phyloP scores from a whole-genome alignment of 2,113 vertebrate species.

The Hippoglossus stenolepis region DNA sequence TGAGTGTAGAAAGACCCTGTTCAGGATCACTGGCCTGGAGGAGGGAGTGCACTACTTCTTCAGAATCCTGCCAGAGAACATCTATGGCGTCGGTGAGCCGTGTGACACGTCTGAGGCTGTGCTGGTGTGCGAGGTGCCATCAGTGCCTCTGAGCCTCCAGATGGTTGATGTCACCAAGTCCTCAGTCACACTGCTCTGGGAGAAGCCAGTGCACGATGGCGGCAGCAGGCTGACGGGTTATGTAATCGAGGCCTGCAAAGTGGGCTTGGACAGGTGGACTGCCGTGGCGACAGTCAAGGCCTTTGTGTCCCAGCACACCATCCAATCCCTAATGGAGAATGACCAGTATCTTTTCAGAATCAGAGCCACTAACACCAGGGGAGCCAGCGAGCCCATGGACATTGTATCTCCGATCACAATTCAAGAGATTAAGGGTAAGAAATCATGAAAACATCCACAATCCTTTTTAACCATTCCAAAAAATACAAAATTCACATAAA shows the following conservation, averaged over 20 bases:
- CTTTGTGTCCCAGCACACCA: conserved; percentile 85
- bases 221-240: conserved; percentile 93
- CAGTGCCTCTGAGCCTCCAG: conserved; percentile 89
- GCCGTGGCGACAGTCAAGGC: conserved; percentile 89
- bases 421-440: conserved; percentile 91
- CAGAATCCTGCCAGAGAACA: conserved; percentile 97
- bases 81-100: conserved; percentile 95
- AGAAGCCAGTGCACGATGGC: conserved; percentile 92
- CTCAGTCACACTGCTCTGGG: conserved; percentile 91
- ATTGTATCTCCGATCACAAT: conserved; percentile 90
- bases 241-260: conserved; percentile 92
- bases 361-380: conserved; percentile 94
- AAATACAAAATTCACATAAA: not conserved
- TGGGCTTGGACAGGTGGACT: conserved; percentile 93
- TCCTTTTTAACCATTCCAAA: not conserved
- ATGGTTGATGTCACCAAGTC: conserved; percentile 92
- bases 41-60: conserved; percentile 96
- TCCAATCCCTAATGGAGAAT: conserved; percentile 92
- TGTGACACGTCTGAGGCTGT: conserved; percentile 93
- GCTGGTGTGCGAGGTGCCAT: conserved; percentile 93
- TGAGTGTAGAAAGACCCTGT: conserved; percentile 96
- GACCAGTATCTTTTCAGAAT: conserved; percentile 97
- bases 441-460: not conserved
- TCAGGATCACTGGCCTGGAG: conserved; percentile 89
- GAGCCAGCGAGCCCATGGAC: conserved; percentile 93